Evolutionary conservation across 2,888 invertebrate species (phyloP).

Genomic region (Sminthurides aquaticus): DNA sequence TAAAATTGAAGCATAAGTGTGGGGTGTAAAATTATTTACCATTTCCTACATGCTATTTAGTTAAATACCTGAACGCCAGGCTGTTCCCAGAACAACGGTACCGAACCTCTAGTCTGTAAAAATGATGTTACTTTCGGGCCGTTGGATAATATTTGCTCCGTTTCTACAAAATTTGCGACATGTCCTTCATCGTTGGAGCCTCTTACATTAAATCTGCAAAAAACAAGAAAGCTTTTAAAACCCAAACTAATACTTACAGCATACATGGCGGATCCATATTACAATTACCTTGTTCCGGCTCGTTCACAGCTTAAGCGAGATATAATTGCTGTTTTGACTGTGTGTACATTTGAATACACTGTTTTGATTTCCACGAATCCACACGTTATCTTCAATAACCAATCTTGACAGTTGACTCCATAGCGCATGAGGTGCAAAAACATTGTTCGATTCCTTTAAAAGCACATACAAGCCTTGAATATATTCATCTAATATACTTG

Average conservation of each 20-base stretch:
- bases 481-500: not conserved
- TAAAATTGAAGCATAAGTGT: slow-evolving; percentile 16
- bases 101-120: slow-evolving; percentile 89
- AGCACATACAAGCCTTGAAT: slow-evolving; percentile 6
- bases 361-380: slow-evolving; percentile 96
- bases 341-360: slow-evolving; percentile 92
- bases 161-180: slow-evolving; percentile 99
- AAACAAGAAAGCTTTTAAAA: not conserved
- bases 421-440: slow-evolving; percentile 86
- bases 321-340: slow-evolving; percentile 88
- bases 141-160: slow-evolving; percentile 90
- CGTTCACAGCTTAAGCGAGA: slow-evolving; percentile 95
- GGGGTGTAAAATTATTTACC: no score
- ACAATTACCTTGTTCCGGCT: slow-evolving; percentile 73
- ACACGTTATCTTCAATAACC: slow-evolving; percentile 93
- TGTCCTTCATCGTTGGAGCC: slow-evolving; percentile 99
- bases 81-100: slow-evolving; percentile 98
- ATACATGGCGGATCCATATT: no score
- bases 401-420: slow-evolving; percentile 80
- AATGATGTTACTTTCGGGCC: slow-evolving; percentile 86
- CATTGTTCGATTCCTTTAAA: slow-evolving; percentile 77
- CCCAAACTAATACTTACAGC: no score
- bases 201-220: slow-evolving; percentile 78
- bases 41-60: no score
- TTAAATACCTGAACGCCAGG: slow-evolving; percentile 80